These are phyloP conservation scores for Steatocranus sp. DNA, from an alignment of 2,797 vertebrate genomes.

Conservation along the genomic window DNA sequence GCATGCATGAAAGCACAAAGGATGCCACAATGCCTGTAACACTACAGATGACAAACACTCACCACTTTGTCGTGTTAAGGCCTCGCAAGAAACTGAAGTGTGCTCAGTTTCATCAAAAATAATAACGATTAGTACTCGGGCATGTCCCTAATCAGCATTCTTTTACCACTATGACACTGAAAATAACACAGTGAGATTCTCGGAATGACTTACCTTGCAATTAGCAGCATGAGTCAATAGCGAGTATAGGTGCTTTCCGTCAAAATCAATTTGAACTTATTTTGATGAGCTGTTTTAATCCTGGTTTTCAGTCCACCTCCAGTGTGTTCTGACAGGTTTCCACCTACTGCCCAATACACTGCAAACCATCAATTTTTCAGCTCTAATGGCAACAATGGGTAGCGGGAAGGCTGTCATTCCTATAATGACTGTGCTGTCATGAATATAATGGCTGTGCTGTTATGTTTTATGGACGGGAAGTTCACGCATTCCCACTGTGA, in stretches of 20 bases:
- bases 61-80: not conserved
- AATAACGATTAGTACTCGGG: not conserved
- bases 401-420: slow-evolving; percentile 51
- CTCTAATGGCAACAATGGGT: slow-evolving; percentile 51
- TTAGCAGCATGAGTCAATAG: slow-evolving; percentile 25
- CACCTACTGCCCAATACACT: slow-evolving; percentile 55
- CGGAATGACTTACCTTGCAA: slow-evolving; percentile 29
- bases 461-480: slow-evolving; percentile 52
- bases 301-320: slow-evolving; percentile 39
- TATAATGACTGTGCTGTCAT: slow-evolving; percentile 60
- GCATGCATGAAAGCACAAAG: not conserved
- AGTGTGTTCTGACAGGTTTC: slow-evolving; percentile 52
- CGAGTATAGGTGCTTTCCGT: slow-evolving; percentile 19
- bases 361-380: slow-evolving; percentile 48
- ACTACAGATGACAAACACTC: not conserved
- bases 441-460: slow-evolving; percentile 56
- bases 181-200: slow-evolving; percentile 10
- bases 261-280: slow-evolving; percentile 20
- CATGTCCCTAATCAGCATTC: slow-evolving; percentile 5
- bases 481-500: slow-evolving; percentile 38
- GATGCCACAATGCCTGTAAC: not conserved
- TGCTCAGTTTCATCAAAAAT: not conserved
- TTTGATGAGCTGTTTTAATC: slow-evolving; percentile 32
- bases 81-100: not conserved
- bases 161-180: slow-evolving; percentile 17